Evolutionary conservation across 2,113 vertebrate species (phyloP).

Genomic region (Hemiscyllium ocellatum): DNA sequence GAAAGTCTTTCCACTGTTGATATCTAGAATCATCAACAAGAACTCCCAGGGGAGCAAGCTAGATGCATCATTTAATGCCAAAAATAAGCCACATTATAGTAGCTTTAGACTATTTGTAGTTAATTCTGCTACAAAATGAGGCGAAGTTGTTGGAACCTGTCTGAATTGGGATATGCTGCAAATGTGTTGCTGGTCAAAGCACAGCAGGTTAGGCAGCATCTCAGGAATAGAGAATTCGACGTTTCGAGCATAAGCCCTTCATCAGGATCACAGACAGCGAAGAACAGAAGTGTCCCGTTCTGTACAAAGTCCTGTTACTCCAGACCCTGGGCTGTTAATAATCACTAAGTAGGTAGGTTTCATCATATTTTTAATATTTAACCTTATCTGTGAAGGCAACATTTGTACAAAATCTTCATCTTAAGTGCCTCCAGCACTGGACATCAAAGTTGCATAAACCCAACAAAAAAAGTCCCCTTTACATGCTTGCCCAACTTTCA

Average conservation of each 20-base stretch:
- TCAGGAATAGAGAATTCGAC: no score
- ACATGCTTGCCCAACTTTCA: background rate
- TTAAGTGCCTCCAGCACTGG: background rate
- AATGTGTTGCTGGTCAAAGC: no score
- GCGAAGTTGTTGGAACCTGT: background rate
- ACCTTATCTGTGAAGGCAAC: background rate
- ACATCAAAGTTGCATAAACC: background rate
- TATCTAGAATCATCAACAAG: background rate
- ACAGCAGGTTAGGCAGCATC: no score
- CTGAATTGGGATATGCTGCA: background rate
- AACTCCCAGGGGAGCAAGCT: background rate
- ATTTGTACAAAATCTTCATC: background rate
- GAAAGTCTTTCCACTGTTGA: background rate
- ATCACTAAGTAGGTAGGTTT: background rate
- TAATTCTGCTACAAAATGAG: background rate
- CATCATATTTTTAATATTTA: background rate
- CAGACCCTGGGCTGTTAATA: background rate
- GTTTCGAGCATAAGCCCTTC: no score
- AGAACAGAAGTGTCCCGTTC: background rate
- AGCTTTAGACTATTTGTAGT: background rate
- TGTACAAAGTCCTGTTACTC: background rate
- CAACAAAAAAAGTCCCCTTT: background rate
- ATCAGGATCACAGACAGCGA: background rate
- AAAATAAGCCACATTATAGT: background rate
- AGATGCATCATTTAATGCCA: background rate